Conservation (phyloP, 2,113 vertebrate species). For the Formicarius rufipectus region DNA sequence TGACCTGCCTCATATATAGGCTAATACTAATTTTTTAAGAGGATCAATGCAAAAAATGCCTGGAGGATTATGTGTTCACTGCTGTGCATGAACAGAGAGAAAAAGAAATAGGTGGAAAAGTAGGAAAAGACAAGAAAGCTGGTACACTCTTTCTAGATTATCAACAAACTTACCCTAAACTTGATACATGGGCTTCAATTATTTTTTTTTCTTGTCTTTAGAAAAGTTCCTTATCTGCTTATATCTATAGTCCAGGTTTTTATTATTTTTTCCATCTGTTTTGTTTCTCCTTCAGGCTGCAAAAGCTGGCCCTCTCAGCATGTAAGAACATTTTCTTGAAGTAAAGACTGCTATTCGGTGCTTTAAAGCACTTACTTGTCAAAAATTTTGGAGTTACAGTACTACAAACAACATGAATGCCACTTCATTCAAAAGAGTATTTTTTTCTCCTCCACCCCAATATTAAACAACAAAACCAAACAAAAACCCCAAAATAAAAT, state of each 20-base stretch:
- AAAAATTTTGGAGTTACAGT: not conserved
- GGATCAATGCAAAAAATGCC: constrained; percentile 39
- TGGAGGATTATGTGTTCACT: not conserved
- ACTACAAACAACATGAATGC: not conserved
- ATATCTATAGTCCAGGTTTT: not conserved
- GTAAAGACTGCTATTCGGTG: not conserved
- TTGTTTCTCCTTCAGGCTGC: not conserved
- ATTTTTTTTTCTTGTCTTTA: not conserved
- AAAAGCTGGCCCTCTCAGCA: not conserved
- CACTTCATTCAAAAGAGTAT: not conserved
- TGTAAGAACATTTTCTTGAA: not conserved
- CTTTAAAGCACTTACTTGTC: not conserved
- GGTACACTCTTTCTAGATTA: not conserved
- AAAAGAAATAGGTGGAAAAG: not conserved
- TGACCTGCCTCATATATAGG: constrained; percentile 27
- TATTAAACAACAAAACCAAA: too few species aligned
- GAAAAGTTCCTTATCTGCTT: not conserved
- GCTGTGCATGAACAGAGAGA: not conserved
- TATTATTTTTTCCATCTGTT: not conserved
- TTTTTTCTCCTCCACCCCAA: not conserved
- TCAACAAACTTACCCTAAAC: not conserved
- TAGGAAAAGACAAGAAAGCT: not conserved
- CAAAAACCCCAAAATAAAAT: not conserved
- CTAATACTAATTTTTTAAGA: constrained; percentile 59
- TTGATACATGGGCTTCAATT: not conserved